Evolutionary conservation across 2,113 vertebrate species (phyloP), one percentile per base, ranked within the genome.

Genomic region (Entelurus aequoreus): DNA sequence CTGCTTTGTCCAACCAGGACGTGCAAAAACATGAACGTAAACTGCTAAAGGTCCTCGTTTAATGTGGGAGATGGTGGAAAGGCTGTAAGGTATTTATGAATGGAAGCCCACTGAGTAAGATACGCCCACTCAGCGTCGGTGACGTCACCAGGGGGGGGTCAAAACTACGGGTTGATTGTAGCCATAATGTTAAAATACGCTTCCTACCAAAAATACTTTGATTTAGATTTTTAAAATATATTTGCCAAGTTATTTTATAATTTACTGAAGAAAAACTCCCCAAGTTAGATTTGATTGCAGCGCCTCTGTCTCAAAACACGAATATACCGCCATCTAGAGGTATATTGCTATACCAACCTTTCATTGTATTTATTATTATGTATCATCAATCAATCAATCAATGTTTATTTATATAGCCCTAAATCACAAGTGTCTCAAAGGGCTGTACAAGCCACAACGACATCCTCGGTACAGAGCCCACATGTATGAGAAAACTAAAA

Each of bases 51-150:
- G 60, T 63, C 82, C 72, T 83, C 83, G 19, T 44, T 88, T 82
- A 86, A 88, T 87, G 88, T 86, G 71, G 28, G 77, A 77, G 86
- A 84, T 71, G 70, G 42, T 57, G 38, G 44, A 44, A 85, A 81
- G 77, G 77, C 81, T 74, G 76, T 80, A 84, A 84, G 83, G 55
- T 88, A 90, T 91, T 92, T 91, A 92, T 92, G 91, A 91, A 91
- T 92, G 90, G 89, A 91, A 84, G 77, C 84, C 74, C 78, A 53
- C 69, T 46, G 80, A 61, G 80, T 73, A 86, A 72, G 88, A 81
- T 86, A 89, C 91, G 77, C 91, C 90, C 87, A 90, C 88, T 66
- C 68, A 72, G 74, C 80, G 68, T 67, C 82, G 70, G 81, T 91
- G 88, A 91, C 84, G 74, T 79, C 62, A 50, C 48, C 52, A 62